Percentiles rank a stretch among this genome's conserved stretches.
Evolutionary conservation across 2,888 invertebrate species (phyloP).

Genomic region (Timema cristinae): DNA sequence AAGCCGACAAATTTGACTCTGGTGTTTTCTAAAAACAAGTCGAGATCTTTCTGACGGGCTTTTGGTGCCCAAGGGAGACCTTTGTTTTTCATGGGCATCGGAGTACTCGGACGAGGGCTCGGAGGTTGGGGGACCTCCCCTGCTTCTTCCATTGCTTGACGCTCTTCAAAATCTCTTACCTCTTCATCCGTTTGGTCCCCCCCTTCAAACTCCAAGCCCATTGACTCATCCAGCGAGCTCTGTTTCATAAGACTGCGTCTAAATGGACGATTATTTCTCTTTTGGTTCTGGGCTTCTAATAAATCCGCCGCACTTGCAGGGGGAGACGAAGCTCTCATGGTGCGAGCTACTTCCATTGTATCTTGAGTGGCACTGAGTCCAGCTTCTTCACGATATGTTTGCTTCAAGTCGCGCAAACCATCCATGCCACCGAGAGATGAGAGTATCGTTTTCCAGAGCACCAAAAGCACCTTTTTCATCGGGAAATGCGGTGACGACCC

Average conservation of each 20-base stretch:
- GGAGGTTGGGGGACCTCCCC: slow-evolving; percentile 48
- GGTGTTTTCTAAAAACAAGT: slow-evolving; percentile 85
- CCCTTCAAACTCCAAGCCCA: slow-evolving; percentile 63
- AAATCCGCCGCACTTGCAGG: slow-evolving; percentile 90
- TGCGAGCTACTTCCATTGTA: slow-evolving; percentile 87
- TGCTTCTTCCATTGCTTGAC: slow-evolving; percentile 45
- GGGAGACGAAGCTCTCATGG: slow-evolving; percentile 93
- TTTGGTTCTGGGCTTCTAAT: slow-evolving; percentile 78
- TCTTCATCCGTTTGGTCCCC: slow-evolving; percentile 43
- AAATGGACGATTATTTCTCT: slow-evolving; percentile 66
- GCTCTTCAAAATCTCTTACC: slow-evolving; percentile 44
- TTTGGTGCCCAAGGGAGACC: slow-evolving; percentile 95
- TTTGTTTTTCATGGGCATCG: slow-evolving; percentile 40
- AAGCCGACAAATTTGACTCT: slow-evolving; percentile 95
- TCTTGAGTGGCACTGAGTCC: slow-evolving; percentile 75
- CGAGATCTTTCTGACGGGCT: slow-evolving; percentile 90
- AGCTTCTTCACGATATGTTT: slow-evolving; percentile 61
- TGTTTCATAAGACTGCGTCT: slow-evolving; percentile 81
- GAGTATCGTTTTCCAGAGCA: slow-evolving; percentile 93
- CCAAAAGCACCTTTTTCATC: slow-evolving; percentile 93
- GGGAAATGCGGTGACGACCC: slow-evolving; percentile 96
- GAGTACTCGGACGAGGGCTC: slow-evolving; percentile 51
- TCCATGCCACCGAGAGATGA: slow-evolving; percentile 90
- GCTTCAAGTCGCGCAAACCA: slow-evolving; percentile 73
- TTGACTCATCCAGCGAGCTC: slow-evolving; percentile 80